Evolutionary conservation across 2,113 vertebrate genomes (phyloP).

Genomic region (Centropus unirufus): DNA sequence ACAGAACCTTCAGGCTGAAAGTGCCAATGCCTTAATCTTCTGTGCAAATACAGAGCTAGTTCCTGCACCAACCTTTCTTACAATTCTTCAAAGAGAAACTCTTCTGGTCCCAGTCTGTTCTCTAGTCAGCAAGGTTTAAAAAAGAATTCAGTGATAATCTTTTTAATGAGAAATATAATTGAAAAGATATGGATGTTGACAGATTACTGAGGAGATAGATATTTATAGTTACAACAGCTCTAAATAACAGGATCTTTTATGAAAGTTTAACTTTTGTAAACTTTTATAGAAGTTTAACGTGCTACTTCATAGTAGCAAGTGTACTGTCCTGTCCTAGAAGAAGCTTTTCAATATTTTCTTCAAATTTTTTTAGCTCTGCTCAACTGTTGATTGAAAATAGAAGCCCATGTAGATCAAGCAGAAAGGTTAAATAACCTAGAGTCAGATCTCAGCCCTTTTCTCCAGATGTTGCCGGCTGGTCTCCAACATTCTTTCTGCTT

Average conservation of each 20-base stretch:
- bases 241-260: background rate
- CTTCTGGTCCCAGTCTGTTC: background rate
- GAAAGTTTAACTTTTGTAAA: no score
- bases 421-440: conserved; percentile 20
- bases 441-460: background rate
- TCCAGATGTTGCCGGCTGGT: conserved; percentile 25
- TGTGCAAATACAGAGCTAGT: background rate
- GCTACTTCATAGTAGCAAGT: background rate
- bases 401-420: background rate
- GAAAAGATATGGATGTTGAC: background rate
- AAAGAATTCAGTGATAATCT: background rate
- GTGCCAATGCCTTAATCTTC: background rate
- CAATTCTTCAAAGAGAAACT: background rate
- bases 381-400: background rate
- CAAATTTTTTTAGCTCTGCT: conserved; percentile 18
- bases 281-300: no score
- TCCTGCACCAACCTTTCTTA: background rate
- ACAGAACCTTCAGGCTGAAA: background rate
- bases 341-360: background rate
- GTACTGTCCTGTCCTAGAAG: background rate
- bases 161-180: background rate
- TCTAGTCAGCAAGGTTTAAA: background rate
- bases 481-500: conserved; percentile 35
- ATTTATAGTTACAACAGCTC: background rate
- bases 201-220: background rate